Evolutionary conservation across 64 coral and sea anemone genomes (phyloP), one percentile per base, ranked within the genome.

Genomic region (Actinia equina): DNA sequence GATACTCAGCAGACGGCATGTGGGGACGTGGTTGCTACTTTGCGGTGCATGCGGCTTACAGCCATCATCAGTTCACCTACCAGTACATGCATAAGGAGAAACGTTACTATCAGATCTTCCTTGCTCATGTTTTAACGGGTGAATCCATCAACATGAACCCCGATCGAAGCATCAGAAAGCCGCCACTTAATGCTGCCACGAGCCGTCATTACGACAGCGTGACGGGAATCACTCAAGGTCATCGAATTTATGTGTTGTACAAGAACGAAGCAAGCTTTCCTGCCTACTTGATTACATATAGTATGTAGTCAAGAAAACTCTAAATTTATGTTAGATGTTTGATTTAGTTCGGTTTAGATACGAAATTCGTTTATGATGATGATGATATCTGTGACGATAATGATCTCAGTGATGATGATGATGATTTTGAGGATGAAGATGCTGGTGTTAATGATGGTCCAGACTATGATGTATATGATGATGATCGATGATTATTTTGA

Each of bases 1-100:
- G 93, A 0, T 87, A 88, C 71, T 91, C 89, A 57, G 80, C 86
- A 4, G 67, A 91, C 44, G 93, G 93, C n/a, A 91, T 95, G 89
- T 95, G 93, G 93, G 93, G 93, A 6, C 77, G 86, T 52, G 93
- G 89, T 0, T 54, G 83, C 42, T 95, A 95, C 80, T 95, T 95
- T 59, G 93, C 93, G 19, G 74, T 82, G 0, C 81, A 95, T 84
- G 89, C 89, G 26, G 71, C 85, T 7, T 95, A 95, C 53, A 83
- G 89, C 19, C 82, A 90, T 42, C 62, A 79, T 59, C 56, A 87
- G 2, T 61, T 63, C 44, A 87, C 62, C 77, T 12, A 61, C 17
- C 30, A 87, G 52, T 41, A 44, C 41, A 60, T 58, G 2, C 18
- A n/a, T 20, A 69, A 77, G 20, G 25, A 51, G 2, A 25, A 64